phyloP scores from a whole-genome alignment of 2,888 invertebrate genomes.

The Melanostoma scalare region DNA sequence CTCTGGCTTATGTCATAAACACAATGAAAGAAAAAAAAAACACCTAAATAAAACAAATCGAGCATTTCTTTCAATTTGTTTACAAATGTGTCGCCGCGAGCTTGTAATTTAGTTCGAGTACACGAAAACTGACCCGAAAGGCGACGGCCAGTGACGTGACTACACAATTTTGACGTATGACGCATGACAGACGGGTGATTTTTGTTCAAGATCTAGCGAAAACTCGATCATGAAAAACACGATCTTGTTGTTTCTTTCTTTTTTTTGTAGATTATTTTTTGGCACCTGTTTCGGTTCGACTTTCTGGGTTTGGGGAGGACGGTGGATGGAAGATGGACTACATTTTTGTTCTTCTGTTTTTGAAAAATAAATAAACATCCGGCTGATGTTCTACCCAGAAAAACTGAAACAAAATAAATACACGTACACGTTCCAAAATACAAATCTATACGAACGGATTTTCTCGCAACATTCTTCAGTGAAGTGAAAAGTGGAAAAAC shows the following conservation, averaged over 20 bases:
- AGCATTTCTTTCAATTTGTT: slow-evolving; percentile 55
- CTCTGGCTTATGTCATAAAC: slow-evolving; percentile 46
- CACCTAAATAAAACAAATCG: slow-evolving; percentile 36
- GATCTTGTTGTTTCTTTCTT: slow-evolving; percentile 48
- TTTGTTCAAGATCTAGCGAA: slow-evolving; percentile 9
- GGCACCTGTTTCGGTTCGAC: slow-evolving; percentile 58
- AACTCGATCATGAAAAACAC: slow-evolving; percentile 19
- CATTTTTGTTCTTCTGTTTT: slow-evolving; percentile 7
- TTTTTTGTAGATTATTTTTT: slow-evolving; percentile 17
- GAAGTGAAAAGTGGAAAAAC: neutral
- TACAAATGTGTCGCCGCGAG: slow-evolving; percentile 57
- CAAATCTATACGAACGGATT: neutral
- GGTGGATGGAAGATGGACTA: slow-evolving; percentile 41
- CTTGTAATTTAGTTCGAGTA: slow-evolving; percentile 36
- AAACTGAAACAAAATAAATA: slow-evolving; percentile 13
- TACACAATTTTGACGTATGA: slow-evolving; percentile 40
- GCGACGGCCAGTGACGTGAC: slow-evolving; percentile 2
- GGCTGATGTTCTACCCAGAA: slow-evolving; percentile 14
- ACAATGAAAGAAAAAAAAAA: neutral
- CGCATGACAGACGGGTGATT: slow-evolving; percentile 36
- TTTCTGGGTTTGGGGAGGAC: neutral
- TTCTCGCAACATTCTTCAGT: neutral
- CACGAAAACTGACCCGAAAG: slow-evolving; percentile 19
- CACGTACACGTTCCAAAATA: slow-evolving; percentile 5
- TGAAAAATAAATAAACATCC: slow-evolving; percentile 40